Conservation (phyloP, 1,140 invertebrate species). For the Drosophila albomicans region DNA sequence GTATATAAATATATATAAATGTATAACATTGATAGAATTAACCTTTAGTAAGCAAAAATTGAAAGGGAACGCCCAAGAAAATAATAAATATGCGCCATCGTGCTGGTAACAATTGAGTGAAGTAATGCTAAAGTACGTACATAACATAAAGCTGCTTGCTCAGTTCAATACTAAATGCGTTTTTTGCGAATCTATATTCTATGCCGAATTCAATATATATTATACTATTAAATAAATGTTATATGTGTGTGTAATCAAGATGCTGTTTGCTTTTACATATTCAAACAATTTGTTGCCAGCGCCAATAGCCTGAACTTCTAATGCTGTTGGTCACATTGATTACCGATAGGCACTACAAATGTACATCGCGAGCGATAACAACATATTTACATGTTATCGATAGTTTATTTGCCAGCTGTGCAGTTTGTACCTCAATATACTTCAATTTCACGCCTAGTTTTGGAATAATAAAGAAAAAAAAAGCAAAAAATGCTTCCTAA, state of each 20-base stretch:
- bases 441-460: conserved; percentile 33
- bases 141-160: conserved; percentile 42
- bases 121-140: conserved; percentile 31
- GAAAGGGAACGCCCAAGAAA: conserved; percentile 19
- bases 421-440: conserved; percentile 56
- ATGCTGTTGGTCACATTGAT: conserved; percentile 25
- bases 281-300: not conserved
- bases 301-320: not conserved
- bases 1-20: conserved; percentile 79
- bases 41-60: conserved; percentile 33
- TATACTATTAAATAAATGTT: conserved; percentile 75
- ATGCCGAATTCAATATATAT: conserved; percentile 77
- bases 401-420: conserved; percentile 73
- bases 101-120: conserved; percentile 25
- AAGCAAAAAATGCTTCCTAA: conserved; percentile 84
- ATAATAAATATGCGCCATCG: conserved; percentile 7
- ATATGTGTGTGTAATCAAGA: conserved; percentile 68
- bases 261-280: not conserved
- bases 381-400: conserved; percentile 42
- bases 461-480: conserved; percentile 53
- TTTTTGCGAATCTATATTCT: conserved; percentile 73
- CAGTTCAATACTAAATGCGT: conserved; percentile 48
- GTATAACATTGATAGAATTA: conserved; percentile 74
- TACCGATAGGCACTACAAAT: conserved; percentile 13
- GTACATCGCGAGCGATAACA: conserved; percentile 33